Evolutionary conservation across 2,797 vertebrate species (phyloP), one percentile per base, ranked within the genome.

Genomic region (Urosaurus nigricauda): DNA sequence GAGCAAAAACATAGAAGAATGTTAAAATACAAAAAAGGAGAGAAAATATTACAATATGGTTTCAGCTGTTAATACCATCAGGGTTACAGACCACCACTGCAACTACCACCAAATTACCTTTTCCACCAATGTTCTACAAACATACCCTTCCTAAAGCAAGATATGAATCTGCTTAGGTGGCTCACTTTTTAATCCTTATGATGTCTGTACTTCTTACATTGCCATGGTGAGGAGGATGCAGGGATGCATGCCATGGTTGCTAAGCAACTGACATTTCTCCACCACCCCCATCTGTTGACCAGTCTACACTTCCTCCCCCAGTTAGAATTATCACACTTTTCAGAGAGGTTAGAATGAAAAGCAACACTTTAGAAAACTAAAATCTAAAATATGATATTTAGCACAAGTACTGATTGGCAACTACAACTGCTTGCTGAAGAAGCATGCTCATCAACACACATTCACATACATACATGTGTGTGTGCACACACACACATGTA

Each of bases 221-320:
- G 17, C n/a, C 26, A 37, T 53, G n/a, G 9, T 60, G 37, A 60
- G 16, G 14, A 60, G 58, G 75, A 84, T 89, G 51, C 75, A 47
- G 63, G 53, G 60, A 79, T 79, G 65, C 63, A 79, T 79, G 53
- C 63, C 35, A 73, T 53, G 32, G 83, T 89, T 85, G 77, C 88
- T 89, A 85, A 21, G 75, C 75, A 89, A 77, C 87, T 71, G 37
- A 60, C 87, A 79, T 71, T 89, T 84, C 65, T 60, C 53, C 77
- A 79, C 75, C 14, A 35, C 83, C 83, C 63, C 88, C 88, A 89
- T 85, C 83, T 89, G 83, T 84, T 89, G 51, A 73, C 56, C 65
- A 73, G 77, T 26, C 71, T 40, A 63, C 58, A 77, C 51, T 37
- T 88, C 21, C 29, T 56, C 24, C 60, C 70, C 51, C 37, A 58